phyloP scores from a whole-genome alignment of 2,113 vertebrate species.

The Arenaria interpres region DNA sequence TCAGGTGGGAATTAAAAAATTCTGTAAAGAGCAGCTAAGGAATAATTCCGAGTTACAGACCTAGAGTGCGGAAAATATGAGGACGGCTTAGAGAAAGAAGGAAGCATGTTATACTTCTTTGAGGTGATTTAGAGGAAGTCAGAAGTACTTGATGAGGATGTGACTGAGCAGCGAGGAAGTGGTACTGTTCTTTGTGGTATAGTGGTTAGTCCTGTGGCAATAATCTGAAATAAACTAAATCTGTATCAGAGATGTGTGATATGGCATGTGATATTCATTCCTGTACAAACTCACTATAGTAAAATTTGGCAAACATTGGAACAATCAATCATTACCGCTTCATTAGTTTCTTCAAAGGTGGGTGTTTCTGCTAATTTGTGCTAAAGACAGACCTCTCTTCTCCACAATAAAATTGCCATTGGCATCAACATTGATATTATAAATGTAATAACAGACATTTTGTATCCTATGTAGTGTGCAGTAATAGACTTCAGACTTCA shows the following conservation, averaged over 20 bases:
- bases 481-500: background rate
- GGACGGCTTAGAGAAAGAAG: background rate
- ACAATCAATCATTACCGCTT: background rate
- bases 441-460: background rate
- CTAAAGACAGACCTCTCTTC: background rate
- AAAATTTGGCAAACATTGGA: background rate
- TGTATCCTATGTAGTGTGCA: background rate
- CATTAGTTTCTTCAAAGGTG: background rate
- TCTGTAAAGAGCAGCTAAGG: too few species aligned
- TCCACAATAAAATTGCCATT: background rate
- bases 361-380: background rate
- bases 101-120: accelerated
- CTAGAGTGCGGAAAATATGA: background rate
- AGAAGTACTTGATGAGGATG: background rate
- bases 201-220: background rate
- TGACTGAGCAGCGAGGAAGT: background rate
- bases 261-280: background rate
- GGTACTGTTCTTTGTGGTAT: accelerated
- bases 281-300: background rate
- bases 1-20: background rate
- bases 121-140: background rate
- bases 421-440: background rate
- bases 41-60: background rate
- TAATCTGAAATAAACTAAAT: background rate
- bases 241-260: background rate